Base-by-base conservation (phyloP, 2,888 invertebrate genomes). In the Ophion ventricosus region DNA sequence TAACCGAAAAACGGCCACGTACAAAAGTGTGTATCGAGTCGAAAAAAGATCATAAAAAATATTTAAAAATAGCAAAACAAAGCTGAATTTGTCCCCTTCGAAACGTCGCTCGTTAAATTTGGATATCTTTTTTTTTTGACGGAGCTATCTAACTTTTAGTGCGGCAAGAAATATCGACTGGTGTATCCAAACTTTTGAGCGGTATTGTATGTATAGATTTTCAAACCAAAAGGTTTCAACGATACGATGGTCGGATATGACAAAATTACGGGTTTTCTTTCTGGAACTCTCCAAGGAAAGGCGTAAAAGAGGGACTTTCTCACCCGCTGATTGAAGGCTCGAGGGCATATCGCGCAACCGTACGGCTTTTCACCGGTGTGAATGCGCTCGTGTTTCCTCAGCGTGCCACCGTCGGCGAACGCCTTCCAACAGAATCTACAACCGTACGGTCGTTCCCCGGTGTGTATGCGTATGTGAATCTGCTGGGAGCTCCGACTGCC, bases 371-470 rank as follows among this genome's bases (percentile, higher is more conserved):
- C 97, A 29, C 96, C 97, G 0, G 97, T 97, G 89, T 97, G 97
- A 89, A 97, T 97, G 11, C 97, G 94, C 91, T 97, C 97, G 91
- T 97, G 97, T 91, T 97, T 97, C 49, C 97, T 94, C 64, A 97
- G 92, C 1, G 97, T 97, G 29, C 97, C 97, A 57, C 97, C 97
- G 92, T 97, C 97, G 0, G 97, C 97, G 92, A 97, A 97, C 0
- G 97, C 97, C 91, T 97, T 97, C 97, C 97, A 97, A 91, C 97
- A 97, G 93, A 96, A 97, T 11, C 97, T 95, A 91, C 97, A 97
- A 0, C 97, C 97, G 90, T 97, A 97, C 0, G 97, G 97, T 57
- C 97, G 94, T 92, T 97, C 97, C 3, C 96, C 97, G 0, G 97
- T 97, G 91, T 97, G 97, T 87, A 97, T 97, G 66, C 97, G 95